Evolutionary conservation across 1,140 invertebrate species (phyloP), one percentile per base, ranked within the genome.

Genomic region (Vollenhovia emeryi): DNA sequence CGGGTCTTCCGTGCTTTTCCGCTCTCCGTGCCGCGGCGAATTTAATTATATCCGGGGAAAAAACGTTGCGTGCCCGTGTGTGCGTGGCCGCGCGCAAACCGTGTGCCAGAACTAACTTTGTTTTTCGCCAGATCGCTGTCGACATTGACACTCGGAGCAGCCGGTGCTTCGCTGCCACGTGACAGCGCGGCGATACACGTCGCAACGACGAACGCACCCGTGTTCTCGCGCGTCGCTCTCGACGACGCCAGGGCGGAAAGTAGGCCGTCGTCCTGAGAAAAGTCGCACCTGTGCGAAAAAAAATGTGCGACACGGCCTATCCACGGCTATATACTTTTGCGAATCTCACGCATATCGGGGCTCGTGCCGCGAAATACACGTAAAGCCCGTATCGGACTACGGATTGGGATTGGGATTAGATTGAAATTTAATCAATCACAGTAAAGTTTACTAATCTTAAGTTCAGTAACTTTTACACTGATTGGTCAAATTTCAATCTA

Each of bases 11-110:
- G 24, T 15, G 36, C 33, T 55, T 43, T 55, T 57, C 18, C 18
- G 36, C 27, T 11, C 50, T 43, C 3, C 45, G 64, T 40, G 18
- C 55, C 50, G 50, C 36, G 18, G 40, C 24, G 13, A 59, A 82
- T 82, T 82, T 82, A 82, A 82, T 82, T 82, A 57, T 82, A 73
- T 40, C 66, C 24, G 78, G 36, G 27, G 57, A 57, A 82, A 73
- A 73, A 18, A 21, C 13, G 33, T n/a, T n/a, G 68, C 15, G 9
- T 40, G 57, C 15, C 13, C 13, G 24, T 48, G 66, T 43, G 64
- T 30, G 21, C 68, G 13, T 13, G 27, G 13, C 13, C 24, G 18
- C 40, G 74, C 43, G 24, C 36, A 4, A 21, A 62, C 45, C 21
- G 43, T 40, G 62, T 79, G 76, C 76, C 78, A 73, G 27, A 73